Percentiles rank a stretch among this genome's conserved stretches.
phyloP scores from a whole-genome alignment of 92 coral and sea anemone genomes.

The Paragorgia papillata region DNA sequence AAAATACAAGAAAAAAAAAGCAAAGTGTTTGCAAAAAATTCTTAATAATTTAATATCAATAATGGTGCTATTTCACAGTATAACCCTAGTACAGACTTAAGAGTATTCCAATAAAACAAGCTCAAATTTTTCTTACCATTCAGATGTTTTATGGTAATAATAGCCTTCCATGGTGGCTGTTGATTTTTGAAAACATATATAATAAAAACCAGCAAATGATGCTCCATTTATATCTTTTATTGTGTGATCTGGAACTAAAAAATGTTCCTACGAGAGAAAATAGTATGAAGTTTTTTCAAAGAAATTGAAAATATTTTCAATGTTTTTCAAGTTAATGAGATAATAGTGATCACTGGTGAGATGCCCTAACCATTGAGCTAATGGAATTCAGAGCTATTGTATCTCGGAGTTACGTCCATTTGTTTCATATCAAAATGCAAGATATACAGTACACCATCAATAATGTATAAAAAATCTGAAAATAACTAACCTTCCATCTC shows the following conservation, averaged over 20 bases:
- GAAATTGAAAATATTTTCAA: neutral
- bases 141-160: constrained; percentile 96
- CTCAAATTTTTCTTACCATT: constrained; percentile 65
- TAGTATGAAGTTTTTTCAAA: neutral
- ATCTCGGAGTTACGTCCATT: no score
- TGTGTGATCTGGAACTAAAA: constrained; percentile 96
- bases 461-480: no score
- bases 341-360: neutral
- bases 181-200: constrained; percentile 96
- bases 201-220: constrained; percentile 98
- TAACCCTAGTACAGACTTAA: no score
- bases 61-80: no score
- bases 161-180: constrained; percentile 98
- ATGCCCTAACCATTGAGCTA: no score
- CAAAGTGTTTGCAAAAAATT: no score
- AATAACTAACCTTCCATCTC: constrained; percentile 93
- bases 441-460: no score
- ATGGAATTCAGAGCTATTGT: no score
- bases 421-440: no score
- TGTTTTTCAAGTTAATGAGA: neutral
- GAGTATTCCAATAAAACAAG: neutral
- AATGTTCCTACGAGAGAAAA: constrained; percentile 80
- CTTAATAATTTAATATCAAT: no score
- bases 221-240: constrained; percentile 96
- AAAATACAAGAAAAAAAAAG: no score